A percentile compares a stretch with the other conserved stretches of the same genome.
Conservation (phyloP, 2,113 vertebrate genomes). For the Xiphophorus couchianus region DNA sequence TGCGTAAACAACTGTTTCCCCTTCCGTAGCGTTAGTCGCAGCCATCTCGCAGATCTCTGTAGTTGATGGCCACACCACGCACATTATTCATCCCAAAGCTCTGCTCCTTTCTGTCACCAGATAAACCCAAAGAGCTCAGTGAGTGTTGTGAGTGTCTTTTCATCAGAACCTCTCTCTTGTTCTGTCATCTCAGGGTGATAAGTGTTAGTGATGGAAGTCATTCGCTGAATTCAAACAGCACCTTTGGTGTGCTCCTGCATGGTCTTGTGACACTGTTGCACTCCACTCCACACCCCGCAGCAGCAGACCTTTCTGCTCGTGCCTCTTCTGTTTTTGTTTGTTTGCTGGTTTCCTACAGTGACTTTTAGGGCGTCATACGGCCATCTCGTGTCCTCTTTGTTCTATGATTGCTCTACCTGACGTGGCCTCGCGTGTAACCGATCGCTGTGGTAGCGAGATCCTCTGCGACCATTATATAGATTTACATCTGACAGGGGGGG, state of each 20-base stretch:
- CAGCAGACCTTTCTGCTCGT: conserved; percentile 48
- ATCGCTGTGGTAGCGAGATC: conserved; percentile 24
- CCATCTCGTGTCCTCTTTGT: conserved; percentile 13
- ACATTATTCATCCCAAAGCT: conserved; percentile 13
- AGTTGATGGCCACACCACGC: conserved; percentile 38
- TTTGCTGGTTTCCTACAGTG: conserved; percentile 23
- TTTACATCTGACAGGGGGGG: conserved; percentile 42
- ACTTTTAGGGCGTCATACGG: conserved; percentile 40
- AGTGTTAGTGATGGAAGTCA: conserved; percentile 62
- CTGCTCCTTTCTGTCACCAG: conserved; percentile 30
- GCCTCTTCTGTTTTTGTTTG: conserved; percentile 53
- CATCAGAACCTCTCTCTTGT: conserved; percentile 25
- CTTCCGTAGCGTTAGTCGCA: conserved; percentile 15
- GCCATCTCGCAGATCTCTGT: conserved; percentile 46
- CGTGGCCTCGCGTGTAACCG: conserved; percentile 3
- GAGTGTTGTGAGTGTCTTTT: neutral
- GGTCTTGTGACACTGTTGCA: conserved; percentile 56
- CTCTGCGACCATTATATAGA: conserved; percentile 34
- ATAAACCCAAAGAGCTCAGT: conserved; percentile 13
- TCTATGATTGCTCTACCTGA: conserved; percentile 14
- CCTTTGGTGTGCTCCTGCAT: conserved; percentile 33
- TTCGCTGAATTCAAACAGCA: conserved; percentile 53
- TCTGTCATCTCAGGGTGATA: conserved; percentile 49
- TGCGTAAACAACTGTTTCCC: conserved; percentile 51
- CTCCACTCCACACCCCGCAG: conserved; percentile 19